Percentiles rank a stretch among this genome's conserved stretches.
These are phyloP conservation scores for Drosophila pseudotakahashii DNA, from an alignment of 2,888 invertebrate species.

Conservation along the genomic window DNA sequence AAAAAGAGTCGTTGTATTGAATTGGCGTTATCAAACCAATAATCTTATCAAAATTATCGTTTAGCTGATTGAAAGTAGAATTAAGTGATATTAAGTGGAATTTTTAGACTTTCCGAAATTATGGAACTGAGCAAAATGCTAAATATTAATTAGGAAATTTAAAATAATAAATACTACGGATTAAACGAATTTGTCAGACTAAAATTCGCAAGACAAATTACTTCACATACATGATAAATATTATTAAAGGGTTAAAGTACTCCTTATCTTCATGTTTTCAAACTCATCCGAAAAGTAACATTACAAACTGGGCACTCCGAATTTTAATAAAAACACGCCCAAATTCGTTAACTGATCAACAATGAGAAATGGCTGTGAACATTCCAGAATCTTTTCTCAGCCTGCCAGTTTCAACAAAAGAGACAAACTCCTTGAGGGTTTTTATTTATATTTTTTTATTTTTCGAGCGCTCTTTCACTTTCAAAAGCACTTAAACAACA, in stretches of 20 bases:
- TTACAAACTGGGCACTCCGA: background rate
- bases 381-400: conserved; percentile 27
- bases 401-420: conserved; percentile 15
- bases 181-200: too few species aligned
- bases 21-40: background rate
- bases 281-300: background rate
- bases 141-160: too few species aligned
- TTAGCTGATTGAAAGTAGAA: background rate
- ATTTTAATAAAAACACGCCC: conserved; percentile 16
- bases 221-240: too few species aligned
- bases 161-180: too few species aligned
- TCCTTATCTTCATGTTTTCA: background rate
- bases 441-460: conserved; percentile 22
- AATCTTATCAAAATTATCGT: background rate
- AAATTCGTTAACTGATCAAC: conserved; percentile 21
- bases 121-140: too few species aligned
- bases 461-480: conserved; percentile 50
- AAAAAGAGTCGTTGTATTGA: background rate
- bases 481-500: conserved; percentile 50
- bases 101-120: too few species aligned
- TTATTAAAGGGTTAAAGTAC: background rate
- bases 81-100: background rate
- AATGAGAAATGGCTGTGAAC: conserved; percentile 18
- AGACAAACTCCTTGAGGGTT: conserved; percentile 13
- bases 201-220: too few species aligned